Evolutionary conservation across 1,140 invertebrate genomes (phyloP).

Genomic region (Antheraea pernyi): DNA sequence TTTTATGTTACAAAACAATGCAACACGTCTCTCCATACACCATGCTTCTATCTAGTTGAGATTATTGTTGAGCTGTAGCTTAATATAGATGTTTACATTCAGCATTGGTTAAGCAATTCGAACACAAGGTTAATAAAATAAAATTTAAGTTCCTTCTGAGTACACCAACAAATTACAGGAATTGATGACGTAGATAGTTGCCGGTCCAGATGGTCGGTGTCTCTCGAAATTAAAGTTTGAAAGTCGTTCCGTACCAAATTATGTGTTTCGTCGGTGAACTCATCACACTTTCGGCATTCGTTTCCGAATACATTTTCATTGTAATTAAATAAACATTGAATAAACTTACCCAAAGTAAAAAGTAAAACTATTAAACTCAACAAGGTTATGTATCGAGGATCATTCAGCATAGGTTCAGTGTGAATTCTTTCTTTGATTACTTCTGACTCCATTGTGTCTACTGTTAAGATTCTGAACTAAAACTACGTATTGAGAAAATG

Average conservation of each 20-base stretch:
- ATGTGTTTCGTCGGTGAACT: not conserved
- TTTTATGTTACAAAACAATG: too few species aligned
- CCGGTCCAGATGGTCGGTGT: too few species aligned
- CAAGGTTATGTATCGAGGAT: slow-evolving; percentile 70
- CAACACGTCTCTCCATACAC: too few species aligned
- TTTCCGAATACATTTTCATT: not conserved
- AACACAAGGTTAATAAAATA: too few species aligned
- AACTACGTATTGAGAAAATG: not conserved
- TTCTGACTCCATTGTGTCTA: slow-evolving; percentile 47
- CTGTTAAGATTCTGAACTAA: not conserved
- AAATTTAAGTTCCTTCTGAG: too few species aligned
- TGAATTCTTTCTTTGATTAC: slow-evolving; percentile 70
- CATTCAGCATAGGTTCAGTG: slow-evolving; percentile 63
- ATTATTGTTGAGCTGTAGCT: too few species aligned
- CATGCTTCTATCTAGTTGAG: too few species aligned
- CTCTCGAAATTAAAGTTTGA: too few species aligned
- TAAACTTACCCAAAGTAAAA: slow-evolving; percentile 59
- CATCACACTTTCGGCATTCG: not conserved
- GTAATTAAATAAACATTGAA: slow-evolving; percentile 19
- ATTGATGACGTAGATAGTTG: too few species aligned
- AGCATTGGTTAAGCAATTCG: too few species aligned
- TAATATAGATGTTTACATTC: too few species aligned
- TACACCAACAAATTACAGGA: too few species aligned
- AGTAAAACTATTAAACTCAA: slow-evolving; percentile 61
- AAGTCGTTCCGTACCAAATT: not conserved